Evolutionary conservation across 1,140 invertebrate genomes (phyloP).

Genomic region (Ceratitis capitata): DNA sequence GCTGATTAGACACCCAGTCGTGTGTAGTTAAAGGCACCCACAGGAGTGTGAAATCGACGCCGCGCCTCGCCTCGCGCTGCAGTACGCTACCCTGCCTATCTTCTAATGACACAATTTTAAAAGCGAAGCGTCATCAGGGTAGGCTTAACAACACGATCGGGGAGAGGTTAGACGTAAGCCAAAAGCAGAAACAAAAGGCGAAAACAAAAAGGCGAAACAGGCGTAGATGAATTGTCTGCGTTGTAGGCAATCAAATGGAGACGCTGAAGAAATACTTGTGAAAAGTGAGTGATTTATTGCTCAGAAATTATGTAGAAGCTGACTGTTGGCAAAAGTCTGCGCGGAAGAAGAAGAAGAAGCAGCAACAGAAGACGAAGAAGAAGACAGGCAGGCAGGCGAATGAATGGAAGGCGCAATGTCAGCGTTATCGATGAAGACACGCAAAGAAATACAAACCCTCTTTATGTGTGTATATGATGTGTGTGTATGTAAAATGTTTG

Average conservation of each 20-base stretch:
- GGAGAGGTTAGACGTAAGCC: not conserved
- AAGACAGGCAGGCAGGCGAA: not conserved
- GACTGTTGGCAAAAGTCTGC: not conserved
- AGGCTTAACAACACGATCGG: not conserved
- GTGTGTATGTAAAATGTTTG: not conserved
- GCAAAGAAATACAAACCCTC: not conserved
- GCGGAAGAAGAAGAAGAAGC: not conserved
- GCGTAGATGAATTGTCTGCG: conserved; percentile 27
- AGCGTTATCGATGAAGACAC: conserved; percentile 18
- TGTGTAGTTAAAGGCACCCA: not conserved
- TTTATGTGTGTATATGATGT: not conserved
- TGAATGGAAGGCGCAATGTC: not conserved
- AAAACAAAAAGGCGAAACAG: not conserved
- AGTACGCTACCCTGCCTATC: not conserved
- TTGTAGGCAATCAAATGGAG: conserved; percentile 11
- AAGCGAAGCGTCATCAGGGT: not conserved
- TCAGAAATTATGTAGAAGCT: not conserved
- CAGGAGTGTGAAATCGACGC: not conserved
- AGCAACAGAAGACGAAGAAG: not conserved
- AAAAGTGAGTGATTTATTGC: conserved; percentile 36
- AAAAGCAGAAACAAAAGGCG: not conserved
- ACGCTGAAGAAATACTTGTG: conserved; percentile 21
- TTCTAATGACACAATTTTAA: conserved; percentile 37
- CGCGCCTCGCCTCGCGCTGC: too few species aligned
- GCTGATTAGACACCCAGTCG: not conserved